Base-by-base conservation (phyloP, 2,888 invertebrate genomes). In the Rotaria macrura region DNA sequence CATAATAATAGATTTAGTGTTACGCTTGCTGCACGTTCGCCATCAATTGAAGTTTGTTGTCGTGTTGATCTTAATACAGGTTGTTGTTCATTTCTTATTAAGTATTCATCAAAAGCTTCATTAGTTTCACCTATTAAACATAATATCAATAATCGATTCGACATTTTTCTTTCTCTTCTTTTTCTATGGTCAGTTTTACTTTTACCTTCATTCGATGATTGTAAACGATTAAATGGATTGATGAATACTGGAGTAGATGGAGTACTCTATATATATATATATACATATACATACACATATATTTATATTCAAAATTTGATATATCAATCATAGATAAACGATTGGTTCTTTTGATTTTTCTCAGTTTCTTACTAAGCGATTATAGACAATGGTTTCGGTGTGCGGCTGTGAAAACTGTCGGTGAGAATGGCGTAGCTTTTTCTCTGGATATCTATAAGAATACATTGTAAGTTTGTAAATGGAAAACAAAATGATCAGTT, bases 351-450 rank as follows among this genome's bases (percentile, higher is more conserved):
- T 52, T 23, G 10, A 10, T 6, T 47, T 47, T 47, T 6, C n/a
- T n/a, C 23, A 7, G 2, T 23, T 52, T 52, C 52, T 40, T 79
- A 79, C 79, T 43, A 79, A 40, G n/a, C 79, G 79, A 43, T 79
- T 79, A 79, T 79, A 79, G 43, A 79, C 43, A 40, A 79, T 79
- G 0, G 79, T 79, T 25, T 79, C 79, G 25, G 79, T 79, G n/a
- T 14, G 40, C 14, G 79, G 79, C 14, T 25, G 40, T 40, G 79
- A 14, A 65, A 65, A 29, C 5, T 65, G 65, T 65, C 65, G 65
- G 43, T 79, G 38, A 43, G n/a, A 10, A 43, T n/a, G 14, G 5
- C 34, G 29, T 2, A 20, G 1, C 38, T 65, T 65, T 20, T 65
- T 65, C 20, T 65, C 65, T 20, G 65, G n/a, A 34, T 65, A 65